Conservation (phyloP, 2,888 invertebrate species). For the Mystacides longicornis region DNA sequence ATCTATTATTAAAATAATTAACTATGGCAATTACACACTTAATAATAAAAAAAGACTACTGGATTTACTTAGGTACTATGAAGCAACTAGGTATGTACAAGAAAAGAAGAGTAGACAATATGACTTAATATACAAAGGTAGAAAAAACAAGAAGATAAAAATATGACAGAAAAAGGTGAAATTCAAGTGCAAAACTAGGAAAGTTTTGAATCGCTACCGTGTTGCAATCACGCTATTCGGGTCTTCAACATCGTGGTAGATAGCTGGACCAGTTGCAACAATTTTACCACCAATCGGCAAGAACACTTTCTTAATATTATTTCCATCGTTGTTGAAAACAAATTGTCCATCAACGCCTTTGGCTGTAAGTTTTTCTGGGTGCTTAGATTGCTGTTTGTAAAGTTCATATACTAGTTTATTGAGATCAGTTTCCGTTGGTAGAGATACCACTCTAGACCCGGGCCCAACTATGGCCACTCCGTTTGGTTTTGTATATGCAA, state of each 20-base stretch:
- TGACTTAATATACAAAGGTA: not conserved
- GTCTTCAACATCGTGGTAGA: slow-evolving; percentile 52
- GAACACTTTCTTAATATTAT: slow-evolving; percentile 38
- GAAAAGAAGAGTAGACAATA: not conserved
- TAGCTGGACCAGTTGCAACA: slow-evolving; percentile 66
- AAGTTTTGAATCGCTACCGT: not conserved
- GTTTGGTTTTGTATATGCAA: slow-evolving; percentile 67
- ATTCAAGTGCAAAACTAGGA: too few relatives aligned
- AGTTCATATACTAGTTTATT: slow-evolving; percentile 41
- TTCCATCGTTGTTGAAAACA: slow-evolving; percentile 30
- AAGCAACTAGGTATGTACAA: too few relatives aligned
- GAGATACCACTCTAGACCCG: slow-evolving; percentile 61
- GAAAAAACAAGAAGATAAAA: not conserved
- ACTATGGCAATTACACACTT: too few relatives aligned
- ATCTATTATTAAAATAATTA: too few relatives aligned
- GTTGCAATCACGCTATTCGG: not conserved
- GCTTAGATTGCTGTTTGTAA: slow-evolving; percentile 26
- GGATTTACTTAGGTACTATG: too few relatives aligned
- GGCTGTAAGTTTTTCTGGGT: slow-evolving; percentile 21
- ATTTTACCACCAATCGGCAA: slow-evolving; percentile 58
- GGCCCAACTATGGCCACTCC: slow-evolving; percentile 71
- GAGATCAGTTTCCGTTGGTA: slow-evolving; percentile 56
- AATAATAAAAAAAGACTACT: too few relatives aligned
- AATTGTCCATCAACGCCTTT: slow-evolving; percentile 17
- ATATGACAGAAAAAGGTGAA: too few relatives aligned